Evolutionary conservation across 1,140 invertebrate species (phyloP).

Genomic region (Meteorus sp.): DNA sequence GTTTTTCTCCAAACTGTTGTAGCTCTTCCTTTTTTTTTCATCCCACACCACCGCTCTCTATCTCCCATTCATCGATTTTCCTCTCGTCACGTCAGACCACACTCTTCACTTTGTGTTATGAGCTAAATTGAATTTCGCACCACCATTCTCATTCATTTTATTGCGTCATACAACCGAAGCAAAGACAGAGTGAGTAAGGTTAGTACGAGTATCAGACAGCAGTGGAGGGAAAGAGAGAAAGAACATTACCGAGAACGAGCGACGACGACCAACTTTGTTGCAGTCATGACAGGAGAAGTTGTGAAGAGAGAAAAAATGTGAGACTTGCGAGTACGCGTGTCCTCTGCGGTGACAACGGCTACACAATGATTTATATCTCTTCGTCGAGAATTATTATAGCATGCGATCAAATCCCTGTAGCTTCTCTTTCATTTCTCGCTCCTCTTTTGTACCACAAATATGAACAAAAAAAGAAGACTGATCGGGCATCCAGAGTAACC

Average conservation of each 20-base stretch:
- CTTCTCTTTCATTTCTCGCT: neutral
- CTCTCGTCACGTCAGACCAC: neutral
- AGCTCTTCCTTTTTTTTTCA: no score
- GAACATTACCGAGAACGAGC: neutral
- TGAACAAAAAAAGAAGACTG: neutral
- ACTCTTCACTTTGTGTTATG: slow-evolving; percentile 25
- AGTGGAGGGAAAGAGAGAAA: neutral
- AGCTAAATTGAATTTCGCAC: slow-evolving; percentile 38
- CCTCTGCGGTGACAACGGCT: slow-evolving; percentile 25
- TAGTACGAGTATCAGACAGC: neutral
- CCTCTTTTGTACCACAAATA: slow-evolving; percentile 9
- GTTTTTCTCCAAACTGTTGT: neutral
- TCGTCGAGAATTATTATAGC: slow-evolving; percentile 34
- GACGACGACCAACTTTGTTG: neutral
- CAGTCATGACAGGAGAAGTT: neutral
- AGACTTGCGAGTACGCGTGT: neutral
- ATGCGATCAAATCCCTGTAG: neutral
- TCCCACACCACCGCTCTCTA: no score
- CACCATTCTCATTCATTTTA: slow-evolving; percentile 30
- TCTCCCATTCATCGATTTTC: neutral
- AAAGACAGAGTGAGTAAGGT: neutral
- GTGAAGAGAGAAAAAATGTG: slow-evolving; percentile 8
- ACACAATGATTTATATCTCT: slow-evolving; percentile 45
- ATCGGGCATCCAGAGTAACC: no score
- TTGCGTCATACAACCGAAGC: slow-evolving; percentile 19